Conservation (phyloP, 2,888 invertebrate genomes). For the Eupithecia vulgata region DNA sequence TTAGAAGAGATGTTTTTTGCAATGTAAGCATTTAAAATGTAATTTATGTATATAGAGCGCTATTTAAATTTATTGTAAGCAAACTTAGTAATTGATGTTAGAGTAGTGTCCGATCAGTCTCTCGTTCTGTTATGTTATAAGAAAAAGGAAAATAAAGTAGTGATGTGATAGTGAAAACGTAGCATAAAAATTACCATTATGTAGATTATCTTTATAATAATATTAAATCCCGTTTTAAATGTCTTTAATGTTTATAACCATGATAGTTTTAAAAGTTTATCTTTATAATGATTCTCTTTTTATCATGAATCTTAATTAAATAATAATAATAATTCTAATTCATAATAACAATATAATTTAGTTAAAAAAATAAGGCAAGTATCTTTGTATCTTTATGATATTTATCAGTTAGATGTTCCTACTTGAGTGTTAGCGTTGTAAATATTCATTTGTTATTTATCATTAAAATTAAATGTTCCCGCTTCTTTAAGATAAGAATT, state of each 20-base stretch:
- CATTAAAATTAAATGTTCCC: not conserved
- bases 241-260: too few species aligned
- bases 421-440: conserved; percentile 7
- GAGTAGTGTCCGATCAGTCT: not conserved
- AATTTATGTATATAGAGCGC: not conserved
- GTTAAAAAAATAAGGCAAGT: not conserved
- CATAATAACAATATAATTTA: not conserved
- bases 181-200: not conserved
- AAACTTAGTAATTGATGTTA: not conserved
- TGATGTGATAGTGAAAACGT: not conserved
- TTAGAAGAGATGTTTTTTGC: not conserved
- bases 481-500: not conserved
- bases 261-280: too few species aligned
- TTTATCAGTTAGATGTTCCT: not conserved
- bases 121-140: not conserved
- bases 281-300: not conserved
- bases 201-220: not conserved
- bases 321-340: not conserved
- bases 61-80: not conserved
- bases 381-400: not conserved
- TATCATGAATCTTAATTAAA: not conserved
- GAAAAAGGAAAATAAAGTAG: not conserved
- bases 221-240: too few species aligned
- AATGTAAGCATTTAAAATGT: not conserved
- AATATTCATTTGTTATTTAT: conserved; percentile 3